Base-by-base conservation (phyloP, 23 tunicate species). In the Diplosoma virens region DNA sequence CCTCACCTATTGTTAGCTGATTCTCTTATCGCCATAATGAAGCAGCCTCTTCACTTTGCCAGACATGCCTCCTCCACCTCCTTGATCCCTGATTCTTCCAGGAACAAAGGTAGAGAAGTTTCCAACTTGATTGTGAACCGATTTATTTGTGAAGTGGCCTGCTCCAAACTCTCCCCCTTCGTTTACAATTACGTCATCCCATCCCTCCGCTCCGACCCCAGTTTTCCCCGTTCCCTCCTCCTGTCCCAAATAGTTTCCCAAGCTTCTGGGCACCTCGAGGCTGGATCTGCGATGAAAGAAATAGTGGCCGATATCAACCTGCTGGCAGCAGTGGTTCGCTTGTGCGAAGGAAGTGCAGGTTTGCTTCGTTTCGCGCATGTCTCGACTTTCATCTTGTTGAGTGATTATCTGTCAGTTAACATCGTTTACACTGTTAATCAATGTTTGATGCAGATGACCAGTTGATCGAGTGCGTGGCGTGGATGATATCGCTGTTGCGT, bases 1-100 rank as follows among this genome's bases (percentile, higher is more conserved):
- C 88, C 88, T 25, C 81, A 83, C 27, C 58, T 75, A 6, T 17
- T 32, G 2, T 67, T 83, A 3, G 88, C 88, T 0, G 35, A 75
- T 14, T 74, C 81, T 14, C 61, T 83, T 22, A 50, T 83, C 0
- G 60, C 64, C 1, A 65, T 83, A 11, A 1, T 83, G 35, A 33
- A 33, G 30, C 81, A 37, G 31, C 88, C 88, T 2, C 41, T 83
- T 1, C 59, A 33, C 14, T 71, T 72, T 47, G 60, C 25, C 61
- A 11, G 61, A 3, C 60, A 50, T 6, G 20, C 26, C 18, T 3
- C 9, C 14, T 11, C 60, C 21, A 21, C 34, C 34, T 21, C 36
- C 20, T 26, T 61, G 5, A 14, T 31, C 17, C 11, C 36, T 6
- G 37, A 29, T 26, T 7, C 7, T 7, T n/a, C 29, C 17, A 65